Evolutionary conservation across 2,888 invertebrate species (phyloP).

Genomic region (Zonitis immaculata): DNA sequence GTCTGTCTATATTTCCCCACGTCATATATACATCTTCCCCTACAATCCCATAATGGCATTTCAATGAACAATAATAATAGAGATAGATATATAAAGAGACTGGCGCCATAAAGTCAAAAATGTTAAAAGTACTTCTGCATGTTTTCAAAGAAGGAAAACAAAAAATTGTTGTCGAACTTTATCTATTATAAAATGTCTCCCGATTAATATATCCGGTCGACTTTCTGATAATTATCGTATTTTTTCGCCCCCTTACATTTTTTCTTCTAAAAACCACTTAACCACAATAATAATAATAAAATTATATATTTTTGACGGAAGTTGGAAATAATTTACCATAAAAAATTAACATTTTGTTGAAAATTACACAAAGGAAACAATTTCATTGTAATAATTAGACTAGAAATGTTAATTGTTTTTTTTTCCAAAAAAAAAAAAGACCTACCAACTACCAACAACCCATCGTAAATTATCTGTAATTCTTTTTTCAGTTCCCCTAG

Average conservation of each 20-base stretch:
- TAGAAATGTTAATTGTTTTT: not conserved
- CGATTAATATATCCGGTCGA: not conserved
- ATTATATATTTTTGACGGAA: not conserved
- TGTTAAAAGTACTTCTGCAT: constrained; percentile 38
- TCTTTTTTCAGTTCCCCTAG: no score
- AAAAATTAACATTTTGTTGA: no score
- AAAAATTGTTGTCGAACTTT: constrained; percentile 32
- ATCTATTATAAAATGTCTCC: constrained; percentile 25
- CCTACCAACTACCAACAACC: no score
- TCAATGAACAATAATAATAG: no score
- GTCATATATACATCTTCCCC: no score
- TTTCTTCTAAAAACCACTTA: not conserved
- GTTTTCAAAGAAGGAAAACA: no score
- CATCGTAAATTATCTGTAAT: constrained; percentile 4
- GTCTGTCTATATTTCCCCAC: not conserved
- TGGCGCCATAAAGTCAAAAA: constrained; percentile 35
- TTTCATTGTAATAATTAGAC: not conserved
- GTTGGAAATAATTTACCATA: not conserved
- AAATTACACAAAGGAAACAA: not conserved
- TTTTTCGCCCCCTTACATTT: not conserved
- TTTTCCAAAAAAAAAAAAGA: no score
- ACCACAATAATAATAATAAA: not conserved
- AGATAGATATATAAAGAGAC: constrained; percentile 16
- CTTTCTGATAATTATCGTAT: not conserved
- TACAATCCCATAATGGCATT: no score